Conservation (phyloP, 2,888 invertebrate species). For the Pollenia labialis region DNA sequence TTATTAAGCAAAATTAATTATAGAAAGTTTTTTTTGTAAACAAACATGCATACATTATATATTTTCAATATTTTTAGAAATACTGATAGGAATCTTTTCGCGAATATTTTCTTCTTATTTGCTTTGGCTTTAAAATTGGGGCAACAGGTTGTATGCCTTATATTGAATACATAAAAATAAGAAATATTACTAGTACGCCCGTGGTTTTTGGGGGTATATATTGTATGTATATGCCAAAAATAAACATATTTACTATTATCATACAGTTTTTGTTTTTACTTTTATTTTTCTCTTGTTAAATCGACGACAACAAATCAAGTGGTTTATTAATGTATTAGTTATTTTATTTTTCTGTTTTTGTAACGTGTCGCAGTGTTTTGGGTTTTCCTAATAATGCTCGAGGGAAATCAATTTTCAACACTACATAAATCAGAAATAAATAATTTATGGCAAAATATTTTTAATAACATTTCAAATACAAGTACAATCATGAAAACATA, state of each 20-base stretch:
- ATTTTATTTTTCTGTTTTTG: background rate
- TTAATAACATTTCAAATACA: slow-evolving; percentile 28
- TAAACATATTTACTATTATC: slow-evolving; percentile 2
- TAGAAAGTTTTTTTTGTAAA: too few relatives aligned
- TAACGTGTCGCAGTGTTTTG: background rate
- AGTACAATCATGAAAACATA: background rate
- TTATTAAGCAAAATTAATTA: too few relatives aligned
- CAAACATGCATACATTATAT: too few relatives aligned
- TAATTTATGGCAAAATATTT: slow-evolving; percentile 51
- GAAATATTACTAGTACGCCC: slow-evolving; percentile 4
- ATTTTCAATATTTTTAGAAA: too few relatives aligned
- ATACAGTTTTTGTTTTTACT: too few relatives aligned
- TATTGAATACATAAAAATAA: background rate
- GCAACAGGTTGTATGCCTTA: slow-evolving; percentile 1
- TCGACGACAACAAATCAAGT: slow-evolving; percentile 2
- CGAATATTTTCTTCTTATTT: too few relatives aligned
- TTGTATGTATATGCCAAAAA: background rate
- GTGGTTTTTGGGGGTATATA: background rate
- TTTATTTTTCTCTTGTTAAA: background rate
- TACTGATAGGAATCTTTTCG: too few relatives aligned
- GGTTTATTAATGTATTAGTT: background rate
- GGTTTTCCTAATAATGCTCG: slow-evolving; percentile 34
- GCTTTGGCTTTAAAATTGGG: too few relatives aligned
- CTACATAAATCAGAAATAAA: slow-evolving; percentile 61
- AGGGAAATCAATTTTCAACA: slow-evolving; percentile 65